Conservation (phyloP, 2,113 vertebrate species). For the Aldabrachelys gigantea region DNA sequence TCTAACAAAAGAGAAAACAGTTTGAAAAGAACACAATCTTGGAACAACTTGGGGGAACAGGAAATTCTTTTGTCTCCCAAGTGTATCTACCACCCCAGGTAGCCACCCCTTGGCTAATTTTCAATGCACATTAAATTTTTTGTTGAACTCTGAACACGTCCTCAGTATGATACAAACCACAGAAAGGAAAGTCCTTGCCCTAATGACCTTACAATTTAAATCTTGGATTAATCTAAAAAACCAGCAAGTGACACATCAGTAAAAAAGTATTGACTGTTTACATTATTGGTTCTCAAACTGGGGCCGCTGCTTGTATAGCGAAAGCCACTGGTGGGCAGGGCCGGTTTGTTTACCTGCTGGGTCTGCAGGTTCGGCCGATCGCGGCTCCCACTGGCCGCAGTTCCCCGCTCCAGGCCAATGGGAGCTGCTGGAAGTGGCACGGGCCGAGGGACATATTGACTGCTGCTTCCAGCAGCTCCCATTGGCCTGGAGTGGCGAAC, state of each 20-base stretch:
- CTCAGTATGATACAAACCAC: neutral
- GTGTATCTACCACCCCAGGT: neutral
- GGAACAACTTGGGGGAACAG: neutral
- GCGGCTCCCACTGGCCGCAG: too few relatives aligned
- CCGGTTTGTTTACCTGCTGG: too few relatives aligned
- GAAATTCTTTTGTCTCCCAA: neutral
- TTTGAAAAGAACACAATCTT: neutral
- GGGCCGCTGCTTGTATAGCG: too few relatives aligned
- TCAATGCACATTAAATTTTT: neutral
- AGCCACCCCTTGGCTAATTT: neutral
- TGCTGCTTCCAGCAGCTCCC: too few relatives aligned
- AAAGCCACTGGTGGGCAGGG: too few relatives aligned
- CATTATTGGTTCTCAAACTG: too few relatives aligned
- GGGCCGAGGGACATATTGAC: too few relatives aligned
- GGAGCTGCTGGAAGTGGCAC: too few relatives aligned
- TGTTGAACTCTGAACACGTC: neutral
- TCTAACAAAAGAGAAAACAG: neutral
- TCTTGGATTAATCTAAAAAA: neutral
- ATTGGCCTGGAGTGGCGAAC: too few relatives aligned
- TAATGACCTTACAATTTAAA: neutral
- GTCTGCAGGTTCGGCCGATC: too few relatives aligned
- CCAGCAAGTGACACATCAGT: neutral
- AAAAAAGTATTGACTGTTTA: neutral
- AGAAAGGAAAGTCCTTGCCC: neutral
- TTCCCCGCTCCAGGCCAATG: too few relatives aligned